A percentile compares a stretch with the other conserved stretches of the same genome.
Evolutionary conservation across 2,888 invertebrate genomes (phyloP).

Genomic region (Microctonus hyperodae): DNA sequence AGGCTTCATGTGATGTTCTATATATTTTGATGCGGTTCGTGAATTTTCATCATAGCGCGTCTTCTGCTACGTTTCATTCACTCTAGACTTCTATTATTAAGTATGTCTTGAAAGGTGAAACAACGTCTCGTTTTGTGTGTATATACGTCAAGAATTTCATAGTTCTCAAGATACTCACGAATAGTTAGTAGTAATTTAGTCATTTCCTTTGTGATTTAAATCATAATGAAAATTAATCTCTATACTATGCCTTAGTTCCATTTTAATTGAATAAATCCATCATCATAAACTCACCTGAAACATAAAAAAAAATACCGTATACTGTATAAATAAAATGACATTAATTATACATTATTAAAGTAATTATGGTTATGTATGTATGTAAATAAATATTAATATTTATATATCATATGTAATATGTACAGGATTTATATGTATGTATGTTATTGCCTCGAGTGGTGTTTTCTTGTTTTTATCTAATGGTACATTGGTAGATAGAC

Average conservation of each 20-base stretch:
- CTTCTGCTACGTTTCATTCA: constrained; percentile 25
- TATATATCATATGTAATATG: background rate
- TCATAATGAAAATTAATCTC: background rate
- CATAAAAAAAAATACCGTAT: background rate
- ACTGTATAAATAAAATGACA: background rate
- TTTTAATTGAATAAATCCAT: background rate
- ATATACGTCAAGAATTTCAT: constrained; percentile 25
- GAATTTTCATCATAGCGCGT: constrained; percentile 29
- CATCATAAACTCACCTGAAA: background rate
- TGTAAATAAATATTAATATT: background rate
- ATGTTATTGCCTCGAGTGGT: background rate
- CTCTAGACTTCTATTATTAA: constrained; percentile 4
- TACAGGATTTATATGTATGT: background rate
- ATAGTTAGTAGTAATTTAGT: background rate
- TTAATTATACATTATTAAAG: too few species aligned
- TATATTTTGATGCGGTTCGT: constrained; percentile 7
- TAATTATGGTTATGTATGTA: too few species aligned
- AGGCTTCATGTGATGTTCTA: background rate
- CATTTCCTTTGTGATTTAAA: background rate
- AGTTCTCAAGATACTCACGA: constrained; percentile 18
- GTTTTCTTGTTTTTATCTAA: background rate
- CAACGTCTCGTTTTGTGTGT: constrained; percentile 12
- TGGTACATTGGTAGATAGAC: constrained; percentile 6
- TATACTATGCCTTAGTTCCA: background rate
- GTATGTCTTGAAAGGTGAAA: background rate